Base-by-base conservation (phyloP, 2,888 invertebrate species). In the Philonicus albiceps region DNA sequence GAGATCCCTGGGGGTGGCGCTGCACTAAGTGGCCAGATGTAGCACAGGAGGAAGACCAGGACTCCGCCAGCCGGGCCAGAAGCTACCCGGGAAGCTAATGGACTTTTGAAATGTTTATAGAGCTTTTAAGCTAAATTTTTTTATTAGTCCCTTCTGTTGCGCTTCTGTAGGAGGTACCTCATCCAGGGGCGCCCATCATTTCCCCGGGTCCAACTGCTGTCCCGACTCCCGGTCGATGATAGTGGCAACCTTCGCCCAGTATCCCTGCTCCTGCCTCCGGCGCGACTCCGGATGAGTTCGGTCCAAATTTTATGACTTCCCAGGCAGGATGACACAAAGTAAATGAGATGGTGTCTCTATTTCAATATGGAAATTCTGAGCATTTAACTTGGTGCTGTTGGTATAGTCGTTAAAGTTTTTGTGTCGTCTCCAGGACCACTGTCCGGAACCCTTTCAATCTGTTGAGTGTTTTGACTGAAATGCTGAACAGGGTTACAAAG, bases 101-200 rank as follows among this genome's bases (percentile, higher is more conserved):
- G 88, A 88, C 88, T 88, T 88, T 88, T 88, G 88, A 88, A 88
- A 88, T 88, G 88, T 88, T 88, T 87, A 88, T 86, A 85, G 85
- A 86, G 86, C 88, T 88, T 88, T 88, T 87, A 88, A 86, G 80
- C 76, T 87, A 86, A 85, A 86, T 85, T 86, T 88, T 88, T 87
- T 87, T 86, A 72, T 85, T 55, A 72, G 31, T 87, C 81, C 73
- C 81, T 75, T 75, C 81, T 84, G 73, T 73, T 73, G 72, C 72
- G 72, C 72, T 40, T 78, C 27, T 13, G 8, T 13, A 37, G 49
- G 19, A 34, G 30, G 72, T 84, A 37, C 40, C 34, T 64, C 22
- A 81, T 34, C 37, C 16, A 37, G 27, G 34, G 34, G 37, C 19
- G 31, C 74, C 34, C 31, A 31, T 74, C 74, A 74, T 7, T 34